Evolutionary conservation across 1,140 invertebrate species (phyloP).

Genomic region (Helicorthomorpha holstii): DNA sequence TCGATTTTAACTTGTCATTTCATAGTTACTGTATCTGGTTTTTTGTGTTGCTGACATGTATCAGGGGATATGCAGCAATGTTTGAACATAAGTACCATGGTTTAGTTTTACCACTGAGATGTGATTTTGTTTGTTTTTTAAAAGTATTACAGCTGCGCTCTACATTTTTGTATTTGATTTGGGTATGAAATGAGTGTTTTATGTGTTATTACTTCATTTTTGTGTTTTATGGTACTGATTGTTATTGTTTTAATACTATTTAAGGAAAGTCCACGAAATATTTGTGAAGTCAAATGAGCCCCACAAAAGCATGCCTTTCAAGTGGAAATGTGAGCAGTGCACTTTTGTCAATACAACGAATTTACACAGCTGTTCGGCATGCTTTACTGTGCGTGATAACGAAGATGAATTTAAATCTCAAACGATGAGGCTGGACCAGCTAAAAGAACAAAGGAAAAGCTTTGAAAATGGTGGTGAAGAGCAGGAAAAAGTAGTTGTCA

Average conservation of each 20-base stretch:
- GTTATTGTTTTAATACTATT: neutral
- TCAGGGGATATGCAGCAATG: too few species aligned
- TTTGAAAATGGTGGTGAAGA: neutral
- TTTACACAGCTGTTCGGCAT: neutral
- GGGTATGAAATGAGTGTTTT: neutral
- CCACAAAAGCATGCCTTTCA: neutral
- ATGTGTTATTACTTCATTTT: slow-evolving; percentile 1
- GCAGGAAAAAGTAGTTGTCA: neutral
- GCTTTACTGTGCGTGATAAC: neutral
- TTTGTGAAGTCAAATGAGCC: neutral
- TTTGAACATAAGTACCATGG: too few species aligned
- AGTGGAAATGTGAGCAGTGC: slow-evolving; percentile 5
- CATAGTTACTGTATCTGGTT: too few species aligned
- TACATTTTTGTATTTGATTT: neutral
- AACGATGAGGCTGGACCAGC: neutral
- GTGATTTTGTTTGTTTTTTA: neutral
- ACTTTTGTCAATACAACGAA: neutral
- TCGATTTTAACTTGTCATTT: too few species aligned
- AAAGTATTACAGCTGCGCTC: neutral
- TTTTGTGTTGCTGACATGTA: too few species aligned
- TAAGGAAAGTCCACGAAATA: neutral
- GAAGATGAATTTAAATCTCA: neutral
- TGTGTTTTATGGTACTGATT: neutral
- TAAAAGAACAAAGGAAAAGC: neutral
- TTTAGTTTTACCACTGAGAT: too few species aligned